Evolutionary conservation across 2,113 vertebrate genomes (phyloP).

Genomic region (Stegostoma tigrinum): DNA sequence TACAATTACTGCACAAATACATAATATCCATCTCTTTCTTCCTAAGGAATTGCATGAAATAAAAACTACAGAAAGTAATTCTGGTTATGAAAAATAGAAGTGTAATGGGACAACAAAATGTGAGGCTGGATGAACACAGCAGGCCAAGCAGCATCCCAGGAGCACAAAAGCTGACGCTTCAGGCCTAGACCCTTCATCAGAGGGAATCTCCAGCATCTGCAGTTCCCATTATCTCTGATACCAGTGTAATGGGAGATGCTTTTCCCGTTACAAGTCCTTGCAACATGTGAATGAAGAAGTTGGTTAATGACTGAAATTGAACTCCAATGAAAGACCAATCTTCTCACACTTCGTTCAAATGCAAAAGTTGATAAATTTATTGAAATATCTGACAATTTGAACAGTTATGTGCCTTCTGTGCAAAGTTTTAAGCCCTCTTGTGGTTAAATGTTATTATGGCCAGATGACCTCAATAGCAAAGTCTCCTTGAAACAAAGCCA

Average conservation of each 20-base stretch:
- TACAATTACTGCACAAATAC: slow-evolving; percentile 25
- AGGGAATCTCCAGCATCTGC: no score
- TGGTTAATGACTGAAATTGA: background rate
- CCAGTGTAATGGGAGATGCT: background rate
- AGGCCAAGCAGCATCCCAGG: no score
- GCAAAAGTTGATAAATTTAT: background rate
- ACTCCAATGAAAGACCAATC: background rate
- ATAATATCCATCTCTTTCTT: slow-evolving; percentile 3
- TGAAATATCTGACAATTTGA: background rate
- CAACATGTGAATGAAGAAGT: background rate
- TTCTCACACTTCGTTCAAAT: background rate
- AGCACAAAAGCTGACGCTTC: no score
- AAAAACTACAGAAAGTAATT: slow-evolving; percentile 34
- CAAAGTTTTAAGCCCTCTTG: background rate
- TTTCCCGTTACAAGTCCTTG: background rate
- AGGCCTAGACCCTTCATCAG: no score
- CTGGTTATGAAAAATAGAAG: slow-evolving; percentile 19
- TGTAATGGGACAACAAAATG: background rate
- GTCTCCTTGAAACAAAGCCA: background rate
- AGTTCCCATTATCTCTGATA: no score
- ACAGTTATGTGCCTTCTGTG: background rate
- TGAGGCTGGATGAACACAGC: no score
- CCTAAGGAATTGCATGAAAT: slow-evolving; percentile 21
- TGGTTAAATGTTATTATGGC: background rate
- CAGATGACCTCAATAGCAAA: background rate